Evolutionary conservation across 2,888 invertebrate species (phyloP), one percentile per base, ranked within the genome.

Genomic region (Eupithecia exiguata): DNA sequence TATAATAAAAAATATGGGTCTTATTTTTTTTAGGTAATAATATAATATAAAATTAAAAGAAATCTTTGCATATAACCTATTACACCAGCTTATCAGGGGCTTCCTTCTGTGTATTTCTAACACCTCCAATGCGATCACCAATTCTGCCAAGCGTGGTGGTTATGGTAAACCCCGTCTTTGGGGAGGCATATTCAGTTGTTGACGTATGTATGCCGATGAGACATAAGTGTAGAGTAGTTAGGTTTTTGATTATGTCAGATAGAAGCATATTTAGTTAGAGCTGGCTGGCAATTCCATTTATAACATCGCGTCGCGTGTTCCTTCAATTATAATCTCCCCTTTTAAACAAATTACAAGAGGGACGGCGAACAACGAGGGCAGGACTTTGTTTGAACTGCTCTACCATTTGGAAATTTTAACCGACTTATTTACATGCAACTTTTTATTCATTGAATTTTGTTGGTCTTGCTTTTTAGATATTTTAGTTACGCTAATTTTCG

Each of bases 301-400:
- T 82, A 78, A 66, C 77, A 74, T 79, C 75, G 78, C 79, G 76
- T 79, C 75, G 78, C 79, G 77, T 78, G 80, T 69, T 75, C 75
- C 66, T 76, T 79, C 78, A 76, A 80, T 80, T 75, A 77, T 72
- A 78, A 74, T 80, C 76, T 79, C 81, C 83, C 83, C 84, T 82
- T 82, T 84, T 81, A 82, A 83, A 84, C 84, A 83, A 84, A 84
- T 84, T 84, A 81, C 67, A 80, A 77, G 81, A 79, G 82, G 80
- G 82, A 84, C 74, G 79, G 78, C 78, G 78, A 79, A 80, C 75
- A 77, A 77, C 75, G 71, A 71, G 72, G 75, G 71, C 71, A 66
- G 46, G 18, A 73, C 40, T 21, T 67, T 71, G 16, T 65, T 75
- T 38, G 69, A 38, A 36, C 67, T 73, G 66, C 71, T 71, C 69